These are phyloP conservation scores for Colletes gigas DNA, from an alignment of 1,140 invertebrate genomes.

Conservation along the genomic window DNA sequence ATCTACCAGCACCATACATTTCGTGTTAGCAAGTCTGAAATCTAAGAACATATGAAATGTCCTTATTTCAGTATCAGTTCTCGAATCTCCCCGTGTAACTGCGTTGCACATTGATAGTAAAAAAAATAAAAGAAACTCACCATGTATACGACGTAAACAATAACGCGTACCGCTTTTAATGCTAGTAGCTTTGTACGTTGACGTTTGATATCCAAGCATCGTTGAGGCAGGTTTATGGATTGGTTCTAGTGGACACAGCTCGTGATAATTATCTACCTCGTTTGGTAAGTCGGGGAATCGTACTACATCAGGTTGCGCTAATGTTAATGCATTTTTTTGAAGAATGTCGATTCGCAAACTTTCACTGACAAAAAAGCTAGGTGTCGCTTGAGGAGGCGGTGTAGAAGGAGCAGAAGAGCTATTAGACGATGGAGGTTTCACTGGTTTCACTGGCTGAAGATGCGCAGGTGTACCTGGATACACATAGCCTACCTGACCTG, in stretches of 20 bases:
- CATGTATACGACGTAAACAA: conserved; percentile 94
- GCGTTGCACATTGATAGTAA: background rate
- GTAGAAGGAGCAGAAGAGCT: conserved; percentile 80
- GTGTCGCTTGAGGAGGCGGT: conserved; percentile 74
- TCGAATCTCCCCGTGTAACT: background rate
- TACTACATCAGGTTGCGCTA: conserved; percentile 86
- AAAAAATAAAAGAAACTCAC: conserved; percentile 76
- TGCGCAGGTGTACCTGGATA: conserved; percentile 87
- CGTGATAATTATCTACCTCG: conserved; percentile 94
- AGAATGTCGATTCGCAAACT: conserved; percentile 89
- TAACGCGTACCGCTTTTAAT: conserved; percentile 92
- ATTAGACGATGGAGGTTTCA: conserved; percentile 78
- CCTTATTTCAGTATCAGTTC: conserved; percentile 7
- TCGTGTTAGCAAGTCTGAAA: conserved; percentile 90
- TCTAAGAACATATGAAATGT: conserved; percentile 78
- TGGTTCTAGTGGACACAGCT: conserved; percentile 91
- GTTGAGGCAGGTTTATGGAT: conserved; percentile 83
- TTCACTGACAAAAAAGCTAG: conserved; percentile 88
- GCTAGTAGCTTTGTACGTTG: conserved; percentile 96
- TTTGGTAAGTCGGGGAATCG: conserved; percentile 89
- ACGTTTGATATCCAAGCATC: conserved; percentile 88
- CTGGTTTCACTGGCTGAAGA: conserved; percentile 79
- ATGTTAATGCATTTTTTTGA: conserved; percentile 87
- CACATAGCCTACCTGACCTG: conserved; percentile 79
- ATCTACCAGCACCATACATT: conserved; percentile 92